Evolutionary conservation across 1,140 invertebrate genomes (phyloP), one percentile per base, ranked within the genome.

Genomic region (Cepaea nemoralis): DNA sequence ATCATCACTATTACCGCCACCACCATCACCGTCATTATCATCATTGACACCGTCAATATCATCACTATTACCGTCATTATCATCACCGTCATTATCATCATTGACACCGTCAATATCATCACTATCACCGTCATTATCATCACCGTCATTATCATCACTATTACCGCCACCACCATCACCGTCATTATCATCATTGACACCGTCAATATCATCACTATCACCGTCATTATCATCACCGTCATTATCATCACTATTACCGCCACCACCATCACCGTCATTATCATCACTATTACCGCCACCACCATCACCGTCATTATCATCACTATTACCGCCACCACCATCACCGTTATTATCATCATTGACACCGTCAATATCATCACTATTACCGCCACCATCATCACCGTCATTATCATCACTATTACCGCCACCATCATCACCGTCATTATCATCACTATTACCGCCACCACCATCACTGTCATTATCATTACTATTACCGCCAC

Each of bases 311-410:
- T 27, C 45, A 74, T 16, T 27, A 40, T 74, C 14, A 40, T 74
- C 31, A 67, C 73, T 31, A 31, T 33, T n/a, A 48, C 50, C 24
- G 48, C 39, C 33, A 24, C 63, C 76, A 66, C 37, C 24, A 39
- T 67, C 93, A 93, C 80, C 90, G 45, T 74, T 27, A 74, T 27
- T 27, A 74, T 45, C 27, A 45, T 45, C 33, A 40, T 45, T 27
- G n/a, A 45, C 14, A 74, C n/a, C 27, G 45, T 27, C 33, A 74
- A 6, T 45, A 74, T 74, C 45, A 27, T 27, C 27, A 74, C 33
- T 16, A 74, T 40, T 27, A 74, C 27, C 33, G 27, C n/a, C 71
- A 74, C 33, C 27, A 45, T 16, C 27, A 74, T 45, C 42, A 74
- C 37, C 33, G 37, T 35, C 63, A 67, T 67, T n/a, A 67, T 70